A percentile compares a stretch with the other conserved stretches of the same genome.
Conservation (phyloP, 2,113 vertebrate species). For the western clawed frog (Xenopus tropicalis) region UCB_Xtro_10.0 CM004447.2:104001001-104001500, state of each 20-base stretch:
- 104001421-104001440: too few species aligned
- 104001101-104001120: constrained; percentile 31
- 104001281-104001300: constrained; percentile 57
- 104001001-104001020: too few species aligned
- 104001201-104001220: constrained; percentile 29
- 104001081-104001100: constrained; percentile 31
- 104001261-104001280: constrained; percentile 63
- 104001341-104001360: constrained; percentile 40
- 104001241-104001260: constrained; percentile 71
- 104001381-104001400: too few species aligned
- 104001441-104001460: too few species aligned
- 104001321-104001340: constrained; percentile 65
- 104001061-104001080: constrained; percentile 17
- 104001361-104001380: too few species aligned
- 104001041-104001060: constrained; percentile 24
- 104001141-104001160: constrained; percentile 34
- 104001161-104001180: constrained; percentile 35
- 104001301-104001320: constrained; percentile 60
- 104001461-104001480: too few species aligned
- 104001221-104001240: constrained; percentile 61
- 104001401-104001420: too few species aligned
- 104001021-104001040: too few species aligned
- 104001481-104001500: too few species aligned
- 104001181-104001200: constrained; percentile 29
- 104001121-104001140: constrained; percentile 28